phyloP scores from a whole-genome alignment of 2,888 invertebrate genomes.

The Trichopoda pennipes region DNA sequence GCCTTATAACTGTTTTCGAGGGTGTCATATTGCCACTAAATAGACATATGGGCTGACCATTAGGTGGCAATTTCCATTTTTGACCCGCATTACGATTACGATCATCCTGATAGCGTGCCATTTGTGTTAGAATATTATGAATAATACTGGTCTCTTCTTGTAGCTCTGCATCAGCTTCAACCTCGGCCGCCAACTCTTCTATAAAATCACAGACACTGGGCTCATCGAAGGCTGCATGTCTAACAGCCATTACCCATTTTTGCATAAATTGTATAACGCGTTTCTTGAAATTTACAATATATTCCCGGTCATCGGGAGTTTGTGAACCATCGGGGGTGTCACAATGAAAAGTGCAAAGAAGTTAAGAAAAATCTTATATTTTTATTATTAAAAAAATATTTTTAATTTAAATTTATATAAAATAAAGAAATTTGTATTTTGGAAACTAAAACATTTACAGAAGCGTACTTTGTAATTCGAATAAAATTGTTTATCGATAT shows the following conservation, averaged over 20 bases:
- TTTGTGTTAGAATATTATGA: slow-evolving; percentile 85
- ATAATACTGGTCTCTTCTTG: slow-evolving; percentile 87
- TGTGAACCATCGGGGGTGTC: slow-evolving; percentile 80
- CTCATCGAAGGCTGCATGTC: slow-evolving; percentile 89
- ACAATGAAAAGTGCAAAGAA: slow-evolving; percentile 82
- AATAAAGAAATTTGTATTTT: not conserved
- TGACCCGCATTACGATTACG: slow-evolving; percentile 84
- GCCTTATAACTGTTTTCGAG: slow-evolving; percentile 84
- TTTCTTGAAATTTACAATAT: slow-evolving; percentile 86
- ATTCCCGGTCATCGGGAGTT: slow-evolving; percentile 85
- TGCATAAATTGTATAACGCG: slow-evolving; percentile 90
- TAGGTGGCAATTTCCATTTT: slow-evolving; percentile 87
- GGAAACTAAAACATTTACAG: no score
- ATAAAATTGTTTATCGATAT: no score
- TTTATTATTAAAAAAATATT: not conserved
- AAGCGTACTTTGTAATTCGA: no score
- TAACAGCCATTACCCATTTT: slow-evolving; percentile 87
- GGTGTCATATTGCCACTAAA: slow-evolving; percentile 83
- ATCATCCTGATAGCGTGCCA: slow-evolving; percentile 84
- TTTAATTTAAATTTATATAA: not conserved
- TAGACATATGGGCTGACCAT: slow-evolving; percentile 86
- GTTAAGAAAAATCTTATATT: slow-evolving; percentile 79
- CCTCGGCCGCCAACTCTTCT: slow-evolving; percentile 87
- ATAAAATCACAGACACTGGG: slow-evolving; percentile 87
- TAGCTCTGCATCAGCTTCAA: slow-evolving; percentile 86